Evolutionary conservation across 2,113 vertebrate genomes (phyloP), one percentile per base, ranked within the genome.

Genomic region (Sylvilagus bachmani): DNA sequence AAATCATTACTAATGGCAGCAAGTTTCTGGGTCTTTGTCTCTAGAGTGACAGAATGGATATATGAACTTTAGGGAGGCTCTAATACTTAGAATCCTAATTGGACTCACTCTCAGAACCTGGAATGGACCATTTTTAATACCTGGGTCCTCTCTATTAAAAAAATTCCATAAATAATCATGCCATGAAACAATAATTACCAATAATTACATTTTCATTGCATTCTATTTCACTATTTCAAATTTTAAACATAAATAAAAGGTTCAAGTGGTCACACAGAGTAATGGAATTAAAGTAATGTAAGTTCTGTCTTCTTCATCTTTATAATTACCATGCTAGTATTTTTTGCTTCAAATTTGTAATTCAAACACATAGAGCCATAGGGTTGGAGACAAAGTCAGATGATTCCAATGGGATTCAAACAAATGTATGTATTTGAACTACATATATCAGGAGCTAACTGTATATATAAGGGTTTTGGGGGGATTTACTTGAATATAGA

Each of bases 221-320:
- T 33, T 58, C 9, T 22, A 5, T 88, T 77, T 91, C 79, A 89
- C 22, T 82, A 51, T 62, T 91, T 89, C 71, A 79, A 70, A 49
- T 67, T 77, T 89, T 89, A 91, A 83, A 74, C 53, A 44, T 16
- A 88, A 67, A 87, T 87, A 70, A 61, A 89, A 89, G 51, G 2
- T 85, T 66, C 19, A 66, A 88, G 31, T 51, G 67, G 17, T 85
- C 66, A 58, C 12, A 12, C 2, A 71, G 61, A 51, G 61, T 78
- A 71, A 75, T 1, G 78, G 69, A 75, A 89, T 44, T 83, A 79
- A 93, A 79, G 58, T 33, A 83, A 69, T 24, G 22, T 62, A 44
- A 49, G 21, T 89, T 92, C 71, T 94, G 17, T 82, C 44, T 81
- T 91, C 38, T 80, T 91, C 22, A 55, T 80, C 66, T 83, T 44